Evolutionary conservation across 1,140 invertebrate genomes (phyloP).

Genomic region (Metopolophium dirhodum): DNA sequence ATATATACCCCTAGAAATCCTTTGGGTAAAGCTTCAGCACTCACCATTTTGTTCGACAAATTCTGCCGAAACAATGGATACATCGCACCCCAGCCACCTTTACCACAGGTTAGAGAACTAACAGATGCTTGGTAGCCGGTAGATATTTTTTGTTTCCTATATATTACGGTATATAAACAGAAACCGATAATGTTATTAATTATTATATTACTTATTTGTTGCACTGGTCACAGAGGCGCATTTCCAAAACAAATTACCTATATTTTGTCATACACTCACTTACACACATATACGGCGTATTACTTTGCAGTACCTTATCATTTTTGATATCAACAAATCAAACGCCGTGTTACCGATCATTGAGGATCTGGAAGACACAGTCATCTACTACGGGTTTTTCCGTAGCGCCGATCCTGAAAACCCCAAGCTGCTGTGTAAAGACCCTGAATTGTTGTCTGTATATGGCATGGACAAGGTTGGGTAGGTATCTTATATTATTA

Average conservation of each 20-base stretch:
- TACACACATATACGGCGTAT: neutral
- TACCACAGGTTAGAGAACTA: constrained; percentile 27
- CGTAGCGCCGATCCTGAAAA: constrained; percentile 58
- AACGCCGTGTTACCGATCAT: constrained; percentile 58
- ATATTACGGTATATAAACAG: neutral
- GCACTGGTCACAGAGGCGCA: neutral
- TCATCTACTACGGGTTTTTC: constrained; percentile 60
- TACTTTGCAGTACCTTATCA: constrained; percentile 59
- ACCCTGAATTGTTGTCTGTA: neutral
- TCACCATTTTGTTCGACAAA: constrained; percentile 46
- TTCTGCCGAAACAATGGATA: constrained; percentile 40
- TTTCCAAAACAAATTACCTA: neutral
- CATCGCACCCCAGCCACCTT: constrained; percentile 10
- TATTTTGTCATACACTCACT: neutral
- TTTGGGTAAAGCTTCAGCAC: constrained; percentile 12
- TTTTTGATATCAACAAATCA: constrained; percentile 60
- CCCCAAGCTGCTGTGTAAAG: constrained; percentile 39
- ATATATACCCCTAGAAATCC: constrained; percentile 34
- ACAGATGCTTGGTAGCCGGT: neutral
- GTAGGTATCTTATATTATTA: constrained; percentile 14
- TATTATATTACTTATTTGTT: neutral
- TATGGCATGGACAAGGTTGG: neutral
- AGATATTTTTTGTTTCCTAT: neutral
- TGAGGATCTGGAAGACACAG: constrained; percentile 59
- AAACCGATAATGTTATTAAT: neutral